A percentile compares a stretch with the other conserved stretches of the same genome.
phyloP scores from a whole-genome alignment of 2,797 vertebrate species.

The Gouania willdenowi region DNA sequence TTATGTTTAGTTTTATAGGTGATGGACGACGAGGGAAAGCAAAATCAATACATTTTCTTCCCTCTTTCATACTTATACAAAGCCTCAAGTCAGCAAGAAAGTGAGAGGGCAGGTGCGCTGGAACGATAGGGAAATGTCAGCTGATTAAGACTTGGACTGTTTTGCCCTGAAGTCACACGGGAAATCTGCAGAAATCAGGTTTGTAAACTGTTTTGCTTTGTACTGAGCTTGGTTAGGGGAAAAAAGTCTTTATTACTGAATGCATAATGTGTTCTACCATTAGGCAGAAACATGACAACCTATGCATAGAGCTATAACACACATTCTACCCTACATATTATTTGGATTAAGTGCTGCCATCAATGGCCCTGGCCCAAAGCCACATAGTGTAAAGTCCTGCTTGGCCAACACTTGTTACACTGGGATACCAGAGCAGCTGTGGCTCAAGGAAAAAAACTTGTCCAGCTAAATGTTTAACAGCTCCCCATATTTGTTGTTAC shows the following conservation, averaged over 20 bases:
- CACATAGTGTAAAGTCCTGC: not conserved
- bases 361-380: not conserved
- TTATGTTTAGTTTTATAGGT: conserved; percentile 69
- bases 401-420: not conserved
- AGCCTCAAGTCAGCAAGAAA: conserved; percentile 61
- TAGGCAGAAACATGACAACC: conserved; percentile 53
- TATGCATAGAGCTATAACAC: conserved; percentile 7
- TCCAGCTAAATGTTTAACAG: not conserved
- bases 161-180: conserved; percentile 62
- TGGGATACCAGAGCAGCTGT: not conserved
- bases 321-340: conserved; percentile 6
- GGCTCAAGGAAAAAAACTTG: not conserved
- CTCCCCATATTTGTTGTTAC: no score
- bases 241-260: conserved; percentile 62
- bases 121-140: conserved; percentile 69
- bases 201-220: conserved; percentile 68
- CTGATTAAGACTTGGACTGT: conserved; percentile 69
- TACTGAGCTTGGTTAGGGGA: conserved; percentile 50
- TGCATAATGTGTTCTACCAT: conserved; percentile 61
- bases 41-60: conserved; percentile 35
- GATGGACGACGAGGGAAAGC: conserved; percentile 41
- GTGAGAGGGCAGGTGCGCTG: conserved; percentile 65
- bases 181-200: conserved; percentile 77
- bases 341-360: not conserved
- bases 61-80: conserved; percentile 8